These are phyloP conservation scores for Daboia siamensis DNA, from an alignment of 2,113 vertebrate species.

Conservation along the genomic window DNA sequence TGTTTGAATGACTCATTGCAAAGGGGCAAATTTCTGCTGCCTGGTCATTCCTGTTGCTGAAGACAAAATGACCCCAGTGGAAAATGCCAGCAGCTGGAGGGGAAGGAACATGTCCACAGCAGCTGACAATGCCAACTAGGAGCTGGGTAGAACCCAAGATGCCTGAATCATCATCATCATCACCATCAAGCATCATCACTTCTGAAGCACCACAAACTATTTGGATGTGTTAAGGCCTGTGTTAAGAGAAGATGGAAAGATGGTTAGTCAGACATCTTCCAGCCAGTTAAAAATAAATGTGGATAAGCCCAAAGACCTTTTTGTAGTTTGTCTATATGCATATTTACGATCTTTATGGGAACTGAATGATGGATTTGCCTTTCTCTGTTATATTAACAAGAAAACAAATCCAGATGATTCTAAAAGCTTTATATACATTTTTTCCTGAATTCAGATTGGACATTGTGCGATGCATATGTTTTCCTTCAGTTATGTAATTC, in stretches of 20 bases:
- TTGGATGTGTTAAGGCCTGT: neutral
- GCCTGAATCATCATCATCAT: neutral
- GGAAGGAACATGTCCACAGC: neutral
- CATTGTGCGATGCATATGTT: neutral
- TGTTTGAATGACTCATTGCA: neutral
- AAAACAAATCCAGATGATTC: neutral
- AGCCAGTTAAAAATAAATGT: neutral
- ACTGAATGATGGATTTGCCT: neutral
- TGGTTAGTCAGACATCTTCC: neutral
- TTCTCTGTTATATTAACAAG: neutral
- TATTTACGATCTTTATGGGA: neutral
- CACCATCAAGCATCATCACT: neutral
- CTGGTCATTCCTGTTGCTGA: neutral
- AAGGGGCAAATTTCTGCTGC: neutral
- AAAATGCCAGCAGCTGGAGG: neutral
- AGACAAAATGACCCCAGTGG: neutral
- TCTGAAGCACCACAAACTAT: neutral
- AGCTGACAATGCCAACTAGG: neutral
- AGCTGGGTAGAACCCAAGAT: neutral
- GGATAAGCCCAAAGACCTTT: neutral
- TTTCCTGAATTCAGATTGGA: neutral
- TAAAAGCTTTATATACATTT: neutral
- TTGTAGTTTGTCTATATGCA: neutral
- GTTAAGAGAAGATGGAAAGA: neutral
- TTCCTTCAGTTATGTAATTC: neutral